phyloP scores from a whole-genome alignment of 2,113 vertebrate genomes.

The Ammospiza nelsoni region DNA sequence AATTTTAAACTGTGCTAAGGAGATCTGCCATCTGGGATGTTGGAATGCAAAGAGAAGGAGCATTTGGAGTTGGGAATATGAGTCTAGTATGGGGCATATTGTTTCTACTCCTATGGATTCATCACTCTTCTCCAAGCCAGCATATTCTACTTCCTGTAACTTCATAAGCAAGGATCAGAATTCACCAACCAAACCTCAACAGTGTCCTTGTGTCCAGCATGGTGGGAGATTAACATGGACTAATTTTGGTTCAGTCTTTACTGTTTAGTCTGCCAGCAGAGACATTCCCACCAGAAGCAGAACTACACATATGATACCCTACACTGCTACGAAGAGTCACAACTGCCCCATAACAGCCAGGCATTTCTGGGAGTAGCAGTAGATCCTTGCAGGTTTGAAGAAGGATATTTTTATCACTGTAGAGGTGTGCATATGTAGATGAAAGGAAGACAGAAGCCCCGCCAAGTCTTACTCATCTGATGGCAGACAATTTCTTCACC shows the following conservation, averaged over 20 bases:
- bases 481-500: conserved; percentile 37
- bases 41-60: conserved; percentile 11
- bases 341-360: background rate
- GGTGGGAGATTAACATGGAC: background rate
- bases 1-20: background rate
- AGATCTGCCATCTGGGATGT: conserved; percentile 5
- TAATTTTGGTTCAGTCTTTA: background rate
- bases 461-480: conserved; percentile 41
- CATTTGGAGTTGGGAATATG: background rate
- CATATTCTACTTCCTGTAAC: background rate
- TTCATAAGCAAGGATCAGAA: background rate
- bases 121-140: background rate
- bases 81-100: background rate
- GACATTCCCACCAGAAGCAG: background rate
- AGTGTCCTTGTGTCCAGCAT: background rate
- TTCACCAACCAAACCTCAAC: background rate
- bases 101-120: conserved; percentile 26
- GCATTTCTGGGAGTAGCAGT: background rate
- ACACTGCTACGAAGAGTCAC: background rate
- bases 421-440: conserved; percentile 32
- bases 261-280: background rate
- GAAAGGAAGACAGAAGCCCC: conserved; percentile 2
- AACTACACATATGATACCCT: background rate
- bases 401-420: background rate
- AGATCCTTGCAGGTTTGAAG: background rate